Percentiles rank a stretch among this genome's conserved stretches.
Conservation (phyloP, 2,113 vertebrate genomes). For the Semnornis frantzii region DNA sequence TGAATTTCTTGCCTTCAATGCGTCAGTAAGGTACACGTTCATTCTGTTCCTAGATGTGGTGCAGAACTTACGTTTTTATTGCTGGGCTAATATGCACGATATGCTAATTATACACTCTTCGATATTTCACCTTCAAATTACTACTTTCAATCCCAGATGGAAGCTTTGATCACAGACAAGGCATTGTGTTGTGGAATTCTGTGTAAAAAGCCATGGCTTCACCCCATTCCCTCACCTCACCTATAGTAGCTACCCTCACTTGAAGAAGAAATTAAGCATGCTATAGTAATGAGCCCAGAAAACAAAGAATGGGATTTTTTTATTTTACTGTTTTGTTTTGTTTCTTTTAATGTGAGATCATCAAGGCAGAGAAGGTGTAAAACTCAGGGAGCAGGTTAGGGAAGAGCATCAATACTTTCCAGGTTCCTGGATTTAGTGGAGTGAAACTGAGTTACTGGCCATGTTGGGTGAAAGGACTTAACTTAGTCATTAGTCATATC, state of each 20-base stretch:
- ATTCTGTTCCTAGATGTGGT: conserved; percentile 45
- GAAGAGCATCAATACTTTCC: conserved; percentile 13
- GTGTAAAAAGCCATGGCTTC: conserved; percentile 37
- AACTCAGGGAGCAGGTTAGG: conserved; percentile 61
- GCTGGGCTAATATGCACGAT: background rate
- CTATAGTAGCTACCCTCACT: conserved; percentile 23
- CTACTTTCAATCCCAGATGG: background rate
- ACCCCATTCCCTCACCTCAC: background rate
- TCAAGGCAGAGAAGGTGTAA: background rate
- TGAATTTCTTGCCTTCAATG: conserved; percentile 66
- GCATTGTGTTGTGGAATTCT: conserved; percentile 9
- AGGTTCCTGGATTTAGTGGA: conserved; percentile 8
- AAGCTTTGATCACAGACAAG: conserved; percentile 1
- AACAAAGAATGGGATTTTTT: conserved; percentile 37
- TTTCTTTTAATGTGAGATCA: background rate
- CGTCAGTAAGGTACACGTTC: conserved; percentile 63
- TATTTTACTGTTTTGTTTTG: background rate
- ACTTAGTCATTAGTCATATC: background rate
- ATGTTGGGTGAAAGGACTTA: background rate
- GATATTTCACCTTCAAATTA: background rate
- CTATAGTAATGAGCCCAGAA: background rate
- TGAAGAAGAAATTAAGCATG: conserved; percentile 50
- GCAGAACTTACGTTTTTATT: conserved; percentile 69
- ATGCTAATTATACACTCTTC: background rate
- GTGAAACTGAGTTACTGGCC: conserved; percentile 53